These are phyloP conservation scores for Nipponia nippon DNA, from an alignment of 2,113 vertebrate species.

Conservation along the genomic window DNA sequence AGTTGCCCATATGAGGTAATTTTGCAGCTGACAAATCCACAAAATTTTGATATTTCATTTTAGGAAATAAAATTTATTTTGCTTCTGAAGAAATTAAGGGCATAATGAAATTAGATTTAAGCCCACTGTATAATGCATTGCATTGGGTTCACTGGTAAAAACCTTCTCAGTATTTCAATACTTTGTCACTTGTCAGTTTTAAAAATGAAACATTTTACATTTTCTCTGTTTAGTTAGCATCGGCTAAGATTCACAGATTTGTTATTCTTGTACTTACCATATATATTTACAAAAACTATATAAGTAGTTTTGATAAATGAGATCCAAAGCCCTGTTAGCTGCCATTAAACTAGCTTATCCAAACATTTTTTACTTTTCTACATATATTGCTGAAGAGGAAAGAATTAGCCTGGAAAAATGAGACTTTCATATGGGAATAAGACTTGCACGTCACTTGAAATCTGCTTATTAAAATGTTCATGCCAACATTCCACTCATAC, in stretches of 20 bases:
- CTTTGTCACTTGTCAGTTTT: background rate
- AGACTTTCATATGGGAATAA: background rate
- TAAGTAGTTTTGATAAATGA: constrained; percentile 4
- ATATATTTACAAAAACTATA: background rate
- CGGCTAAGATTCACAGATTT: background rate
- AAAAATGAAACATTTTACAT: background rate
- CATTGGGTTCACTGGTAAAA: constrained; percentile 20
- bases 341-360: constrained; percentile 7
- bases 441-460: constrained; percentile 4
- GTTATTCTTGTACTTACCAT: constrained; percentile 9
- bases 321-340: constrained; percentile 1
- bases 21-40: background rate
- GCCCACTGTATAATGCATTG: background rate
- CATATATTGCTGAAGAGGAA: background rate
- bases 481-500: background rate
- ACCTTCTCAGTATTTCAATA: background rate
- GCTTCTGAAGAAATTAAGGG: background rate
- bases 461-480: constrained; percentile 5
- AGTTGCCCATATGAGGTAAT: background rate
- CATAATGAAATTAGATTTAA: background rate
- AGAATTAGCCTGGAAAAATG: background rate
- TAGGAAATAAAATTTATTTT: background rate
- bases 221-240: constrained; percentile 13
- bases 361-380: constrained; percentile 11
- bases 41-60: background rate